These are phyloP conservation scores for Brachynemurus nebulosus DNA, from an alignment of 2,888 invertebrate genomes.

Conservation along the genomic window DNA sequence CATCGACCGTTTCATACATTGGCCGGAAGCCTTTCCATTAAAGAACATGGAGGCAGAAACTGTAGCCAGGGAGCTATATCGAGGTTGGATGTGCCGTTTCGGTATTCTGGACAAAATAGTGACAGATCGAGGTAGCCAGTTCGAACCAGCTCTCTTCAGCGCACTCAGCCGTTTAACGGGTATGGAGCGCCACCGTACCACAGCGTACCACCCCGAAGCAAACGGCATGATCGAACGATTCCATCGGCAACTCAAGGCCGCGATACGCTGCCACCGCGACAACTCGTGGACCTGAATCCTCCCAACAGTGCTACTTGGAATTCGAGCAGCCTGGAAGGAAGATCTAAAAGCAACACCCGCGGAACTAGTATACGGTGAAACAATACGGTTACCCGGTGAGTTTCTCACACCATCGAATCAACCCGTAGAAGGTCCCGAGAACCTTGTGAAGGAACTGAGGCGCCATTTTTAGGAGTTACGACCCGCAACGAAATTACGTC, in stretches of 20 bases:
- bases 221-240: conserved; percentile 9
- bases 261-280: not conserved
- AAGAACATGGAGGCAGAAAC: conserved; percentile 2
- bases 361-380: not conserved
- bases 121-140: conserved; percentile 5
- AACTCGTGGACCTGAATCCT: conserved; percentile 18
- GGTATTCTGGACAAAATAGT: conserved; percentile 4
- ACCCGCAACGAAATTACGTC: not conserved
- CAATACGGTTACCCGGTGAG: not conserved
- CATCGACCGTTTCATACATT: conserved; percentile 1
- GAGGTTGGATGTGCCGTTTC: not conserved
- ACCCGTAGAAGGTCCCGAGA: not conserved
- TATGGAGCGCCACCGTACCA: not conserved
- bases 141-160: conserved; percentile 1
- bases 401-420: not conserved
- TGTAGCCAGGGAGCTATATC: not conserved
- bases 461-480: not conserved
- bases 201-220: conserved; percentile 4
- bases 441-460: not conserved
- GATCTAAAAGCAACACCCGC: conserved; percentile 9
- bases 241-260: not conserved
- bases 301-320: conserved; percentile 20
- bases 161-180: not conserved
- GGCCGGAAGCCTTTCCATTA: conserved; percentile 4
- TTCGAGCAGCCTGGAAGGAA: conserved; percentile 14